Percentiles rank a stretch among this genome's conserved stretches.
These are phyloP conservation scores for Eutolmus rufibarbis DNA, from an alignment of 2,888 invertebrate genomes.

Conservation along the genomic window DNA sequence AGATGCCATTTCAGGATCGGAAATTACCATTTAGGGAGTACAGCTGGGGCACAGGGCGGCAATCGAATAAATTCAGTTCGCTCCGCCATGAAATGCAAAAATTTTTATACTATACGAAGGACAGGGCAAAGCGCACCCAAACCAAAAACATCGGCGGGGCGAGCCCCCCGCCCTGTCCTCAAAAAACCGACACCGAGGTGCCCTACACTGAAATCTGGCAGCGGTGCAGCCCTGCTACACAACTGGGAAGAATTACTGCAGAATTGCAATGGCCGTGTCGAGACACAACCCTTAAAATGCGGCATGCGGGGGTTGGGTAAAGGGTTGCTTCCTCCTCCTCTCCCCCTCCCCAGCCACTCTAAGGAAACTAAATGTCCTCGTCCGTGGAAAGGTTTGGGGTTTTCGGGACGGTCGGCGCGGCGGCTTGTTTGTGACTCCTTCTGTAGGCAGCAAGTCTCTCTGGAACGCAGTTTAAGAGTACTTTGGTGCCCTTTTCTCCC, in stretches of 20 bases:
- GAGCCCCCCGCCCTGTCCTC: too few species aligned
- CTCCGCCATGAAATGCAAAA: neutral
- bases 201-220: neutral
- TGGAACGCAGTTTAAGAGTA: neutral
- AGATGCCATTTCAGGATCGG: neutral
- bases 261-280: neutral
- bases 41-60: neutral
- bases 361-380: neutral
- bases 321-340: neutral
- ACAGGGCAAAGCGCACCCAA: neutral
- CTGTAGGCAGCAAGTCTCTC: neutral
- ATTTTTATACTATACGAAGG: conserved; percentile 4
- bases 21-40: conserved; percentile 21
- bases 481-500: neutral
- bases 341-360: neutral
- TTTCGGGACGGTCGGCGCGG: neutral
- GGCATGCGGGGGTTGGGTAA: neutral
- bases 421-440: neutral
- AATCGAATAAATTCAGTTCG: neutral
- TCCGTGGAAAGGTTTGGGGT: neutral
- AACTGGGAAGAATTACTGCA: neutral
- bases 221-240: neutral
- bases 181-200: neutral
- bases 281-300: neutral
- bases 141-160: neutral